Percentiles rank a stretch among this genome's conserved stretches.
phyloP scores from a whole-genome alignment of 2,888 invertebrate genomes.

The Cephus rjabovi region DNA sequence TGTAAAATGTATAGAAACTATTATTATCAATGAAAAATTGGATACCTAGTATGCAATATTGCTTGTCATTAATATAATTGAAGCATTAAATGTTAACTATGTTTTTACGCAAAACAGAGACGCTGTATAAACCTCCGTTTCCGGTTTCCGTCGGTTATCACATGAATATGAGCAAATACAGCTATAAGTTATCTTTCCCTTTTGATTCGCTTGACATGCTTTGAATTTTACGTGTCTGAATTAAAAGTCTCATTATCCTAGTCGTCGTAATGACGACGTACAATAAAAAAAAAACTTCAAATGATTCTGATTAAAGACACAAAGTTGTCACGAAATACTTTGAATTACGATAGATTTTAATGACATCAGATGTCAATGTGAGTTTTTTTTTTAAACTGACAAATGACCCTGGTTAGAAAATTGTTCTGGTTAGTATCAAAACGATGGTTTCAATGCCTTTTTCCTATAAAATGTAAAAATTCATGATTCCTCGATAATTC shows the following conservation, averaged over 20 bases:
- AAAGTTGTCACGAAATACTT: not conserved
- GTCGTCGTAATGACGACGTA: not conserved
- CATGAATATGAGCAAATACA: conserved; percentile 51
- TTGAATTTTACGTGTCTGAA: not conserved
- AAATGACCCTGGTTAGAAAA: not conserved
- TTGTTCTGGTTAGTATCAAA: not conserved
- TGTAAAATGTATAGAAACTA: conserved; percentile 4
- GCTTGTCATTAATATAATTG: conserved; percentile 37
- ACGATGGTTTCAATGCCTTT: not conserved
- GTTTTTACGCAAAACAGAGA: conserved; percentile 19
- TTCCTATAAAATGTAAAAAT: not conserved
- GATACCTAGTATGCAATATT: conserved; percentile 17
- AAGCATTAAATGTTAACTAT: conserved; percentile 36
- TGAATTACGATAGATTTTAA: not conserved
- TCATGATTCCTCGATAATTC: not conserved
- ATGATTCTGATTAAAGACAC: not conserved
- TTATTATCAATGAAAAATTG: conserved; percentile 3
- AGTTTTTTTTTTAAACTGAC: not conserved
- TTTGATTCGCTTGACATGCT: conserved; percentile 34
- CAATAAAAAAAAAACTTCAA: not conserved
- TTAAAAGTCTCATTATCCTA: not conserved
- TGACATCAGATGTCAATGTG: not conserved
- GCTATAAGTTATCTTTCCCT: conserved; percentile 23
- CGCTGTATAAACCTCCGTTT: conserved; percentile 37
- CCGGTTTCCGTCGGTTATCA: conserved; percentile 47